Evolutionary conservation across 2,888 invertebrate genomes (phyloP).

Genomic region (Cryptocheilus praepositus): DNA sequence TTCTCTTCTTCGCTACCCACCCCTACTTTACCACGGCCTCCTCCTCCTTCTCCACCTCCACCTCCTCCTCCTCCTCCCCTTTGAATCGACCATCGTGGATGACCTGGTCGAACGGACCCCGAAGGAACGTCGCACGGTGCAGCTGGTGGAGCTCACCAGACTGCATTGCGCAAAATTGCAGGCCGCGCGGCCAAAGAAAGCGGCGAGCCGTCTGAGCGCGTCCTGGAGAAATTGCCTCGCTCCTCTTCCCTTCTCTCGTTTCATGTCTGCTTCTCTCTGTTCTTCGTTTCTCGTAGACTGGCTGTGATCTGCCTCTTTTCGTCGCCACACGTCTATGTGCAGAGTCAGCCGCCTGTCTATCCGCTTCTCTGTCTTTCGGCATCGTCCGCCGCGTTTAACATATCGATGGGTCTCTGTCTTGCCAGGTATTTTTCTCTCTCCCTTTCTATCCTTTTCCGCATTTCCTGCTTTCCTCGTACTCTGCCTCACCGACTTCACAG

Average conservation of each 20-base stretch:
- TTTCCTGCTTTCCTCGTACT: constrained; percentile 9
- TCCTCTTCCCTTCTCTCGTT: background rate
- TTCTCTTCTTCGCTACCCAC: too few species aligned
- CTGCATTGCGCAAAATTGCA: constrained; percentile 68
- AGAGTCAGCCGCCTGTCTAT: too few species aligned
- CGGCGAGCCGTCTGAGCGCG: constrained; percentile 18
- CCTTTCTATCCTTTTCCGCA: background rate
- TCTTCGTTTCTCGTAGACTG: too few species aligned
- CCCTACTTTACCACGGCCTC: constrained; percentile 29
- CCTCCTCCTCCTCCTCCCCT: constrained; percentile 26
- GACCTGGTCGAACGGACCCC: too few species aligned
- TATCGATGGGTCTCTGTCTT: background rate
- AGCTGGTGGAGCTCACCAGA: constrained; percentile 35
- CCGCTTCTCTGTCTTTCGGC: constrained; percentile 13
- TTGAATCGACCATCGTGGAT: constrained; percentile 32
- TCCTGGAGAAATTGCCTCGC: too few species aligned
- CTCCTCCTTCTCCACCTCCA: constrained; percentile 28
- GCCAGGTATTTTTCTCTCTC: constrained; percentile 1
- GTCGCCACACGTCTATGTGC: background rate
- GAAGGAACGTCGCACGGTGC: too few species aligned
- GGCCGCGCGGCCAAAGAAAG: constrained; percentile 54
- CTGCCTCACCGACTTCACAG: background rate
- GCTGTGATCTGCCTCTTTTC: too few species aligned
- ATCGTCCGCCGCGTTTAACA: background rate
- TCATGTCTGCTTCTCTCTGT: background rate